Base-by-base conservation (phyloP, 2,888 invertebrate species). In the Venusia cambrica region DNA sequence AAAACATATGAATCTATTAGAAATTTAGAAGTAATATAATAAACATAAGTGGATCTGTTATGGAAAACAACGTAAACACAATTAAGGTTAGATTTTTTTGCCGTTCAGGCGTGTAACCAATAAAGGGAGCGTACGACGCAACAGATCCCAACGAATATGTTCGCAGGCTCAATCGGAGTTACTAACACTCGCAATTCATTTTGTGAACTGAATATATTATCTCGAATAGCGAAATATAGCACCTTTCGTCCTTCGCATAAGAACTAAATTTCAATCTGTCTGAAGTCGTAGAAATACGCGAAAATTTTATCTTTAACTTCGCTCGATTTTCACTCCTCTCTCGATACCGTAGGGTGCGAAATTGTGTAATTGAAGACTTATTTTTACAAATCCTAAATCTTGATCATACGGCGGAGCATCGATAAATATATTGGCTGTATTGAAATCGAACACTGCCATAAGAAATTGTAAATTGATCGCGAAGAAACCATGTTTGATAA, bases 181-280 rank as follows among this genome's bases (percentile, higher is more conserved):
- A 84, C 80, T 84, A 85, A 85, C 84, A 81, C 77, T 80, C 79
- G 77, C 84, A 85, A 87, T 87, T 87, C 85, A 87, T 87, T 85
- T 85, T 84, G 81, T 70, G 80, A 81, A 84, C 81, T 78, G 87
- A 87, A 87, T 87, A 87, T 73, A 85, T 87, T 87, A 84, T 55
- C 46, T 43, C 32, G 30, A 45, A 50, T 59, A 73, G 73, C 64
- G 56, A 66, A 59, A 79, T 69, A 79, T 67, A 64, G 63, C 51
- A 74, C 81, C 68, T 71, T 73, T 63, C 44, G 20, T 48, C 45
- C 44, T 49, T 32, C 32, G 41, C 44, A 65, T 73, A 83, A 70
- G 68, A 65, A 47, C 57, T 61, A 74, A 62, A 73, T 66, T 83
- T 61, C 63, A 48, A 62, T 51, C 38, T 45, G 47, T 45, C 46